Evolutionary conservation across 2,888 invertebrate genomes (phyloP).

Genomic region (Notocelia uddmanniana): DNA sequence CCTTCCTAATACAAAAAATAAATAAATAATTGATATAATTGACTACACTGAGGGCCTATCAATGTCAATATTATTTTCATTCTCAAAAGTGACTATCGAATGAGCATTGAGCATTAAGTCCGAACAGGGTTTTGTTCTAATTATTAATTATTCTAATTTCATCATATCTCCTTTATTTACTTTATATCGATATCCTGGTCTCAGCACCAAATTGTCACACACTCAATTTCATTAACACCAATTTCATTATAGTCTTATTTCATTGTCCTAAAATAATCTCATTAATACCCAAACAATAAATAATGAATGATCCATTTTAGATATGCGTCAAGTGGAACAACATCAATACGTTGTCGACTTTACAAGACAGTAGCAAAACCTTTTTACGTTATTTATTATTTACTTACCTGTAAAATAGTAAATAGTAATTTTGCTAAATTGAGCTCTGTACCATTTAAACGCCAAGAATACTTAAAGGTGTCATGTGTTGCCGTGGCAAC

Average conservation of each 20-base stretch:
- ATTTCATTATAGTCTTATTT: background rate
- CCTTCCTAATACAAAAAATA: background rate
- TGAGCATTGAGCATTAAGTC: background rate
- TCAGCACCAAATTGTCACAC: constrained; percentile 9
- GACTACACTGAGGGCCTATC: background rate
- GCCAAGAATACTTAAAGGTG: too few species aligned
- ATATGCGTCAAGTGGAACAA: background rate
- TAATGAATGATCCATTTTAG: constrained; percentile 25
- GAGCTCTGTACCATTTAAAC: too few species aligned
- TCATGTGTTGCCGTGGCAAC: too few species aligned
- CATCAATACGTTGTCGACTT: background rate
- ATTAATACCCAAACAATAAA: constrained; percentile 18
- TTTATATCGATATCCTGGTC: background rate
- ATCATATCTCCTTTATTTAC: background rate
- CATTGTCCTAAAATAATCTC: constrained; percentile 9
- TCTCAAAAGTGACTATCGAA: background rate
- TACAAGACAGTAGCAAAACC: background rate
- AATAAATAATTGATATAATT: too few species aligned
- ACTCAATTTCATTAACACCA: background rate
- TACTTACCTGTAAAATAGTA: too few species aligned
- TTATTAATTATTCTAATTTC: background rate
- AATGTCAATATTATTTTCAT: background rate
- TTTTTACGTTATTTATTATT: too few species aligned
- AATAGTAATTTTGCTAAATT: too few species aligned
- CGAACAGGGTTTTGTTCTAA: background rate